These are phyloP conservation scores for Montipora sp. DNA, from an alignment of 64 coral and sea anemone species.

Conservation along the genomic window DNA sequence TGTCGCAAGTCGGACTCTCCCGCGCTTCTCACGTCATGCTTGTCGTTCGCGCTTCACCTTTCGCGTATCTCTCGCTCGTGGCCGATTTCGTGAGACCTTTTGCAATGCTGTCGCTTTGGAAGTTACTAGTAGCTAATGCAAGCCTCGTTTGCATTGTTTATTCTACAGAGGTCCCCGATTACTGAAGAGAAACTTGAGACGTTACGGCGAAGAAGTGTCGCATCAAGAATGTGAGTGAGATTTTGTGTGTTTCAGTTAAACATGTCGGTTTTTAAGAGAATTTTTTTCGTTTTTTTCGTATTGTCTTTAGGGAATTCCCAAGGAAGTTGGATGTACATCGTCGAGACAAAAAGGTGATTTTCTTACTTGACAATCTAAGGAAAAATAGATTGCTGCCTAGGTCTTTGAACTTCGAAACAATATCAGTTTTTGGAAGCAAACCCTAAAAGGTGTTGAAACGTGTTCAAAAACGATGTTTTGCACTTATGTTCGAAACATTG, in stretches of 20 bases:
- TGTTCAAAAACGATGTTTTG: too few relatives aligned
- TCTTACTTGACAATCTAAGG: not conserved
- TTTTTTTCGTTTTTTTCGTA: not conserved
- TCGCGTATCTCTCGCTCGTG: too few relatives aligned
- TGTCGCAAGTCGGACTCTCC: too few relatives aligned
- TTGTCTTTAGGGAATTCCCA: constrained; percentile 53
- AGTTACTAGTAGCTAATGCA: too few relatives aligned
- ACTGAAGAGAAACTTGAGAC: constrained; percentile 55
- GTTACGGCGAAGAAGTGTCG: constrained; percentile 66
- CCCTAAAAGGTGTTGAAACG: too few relatives aligned
- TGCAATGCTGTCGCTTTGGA: too few relatives aligned
- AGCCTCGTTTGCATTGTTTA: not conserved
- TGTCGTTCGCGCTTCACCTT: too few relatives aligned
- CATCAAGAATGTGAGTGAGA: constrained; percentile 78
- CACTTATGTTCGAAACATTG: too few relatives aligned
- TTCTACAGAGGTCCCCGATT: constrained; percentile 44
- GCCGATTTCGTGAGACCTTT: too few relatives aligned
- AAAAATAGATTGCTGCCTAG: not conserved
- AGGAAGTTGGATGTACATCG: constrained; percentile 34
- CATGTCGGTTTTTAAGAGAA: not conserved
- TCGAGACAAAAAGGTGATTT: constrained; percentile 68
- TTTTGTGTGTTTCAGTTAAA: not conserved
- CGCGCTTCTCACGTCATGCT: too few relatives aligned
- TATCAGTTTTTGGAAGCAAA: too few relatives aligned
- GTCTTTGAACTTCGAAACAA: not conserved